Base-by-base conservation (phyloP, 2,888 invertebrate species). In the Gerris lacustris region DNA sequence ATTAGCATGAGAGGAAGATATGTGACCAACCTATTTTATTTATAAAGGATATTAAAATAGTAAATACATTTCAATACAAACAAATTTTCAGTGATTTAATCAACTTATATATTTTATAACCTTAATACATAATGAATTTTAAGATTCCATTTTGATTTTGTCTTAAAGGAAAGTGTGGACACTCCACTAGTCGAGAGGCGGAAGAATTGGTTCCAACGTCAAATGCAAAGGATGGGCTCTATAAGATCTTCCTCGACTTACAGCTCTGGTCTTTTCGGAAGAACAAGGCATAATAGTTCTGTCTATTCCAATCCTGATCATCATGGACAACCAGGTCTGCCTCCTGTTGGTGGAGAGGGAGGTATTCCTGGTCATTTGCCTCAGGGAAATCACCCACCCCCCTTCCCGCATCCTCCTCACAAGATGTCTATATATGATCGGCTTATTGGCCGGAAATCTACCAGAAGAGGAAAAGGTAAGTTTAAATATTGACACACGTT, bases 141-240 rank as follows among this genome's bases (percentile, higher is more conserved):
- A 55, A 55, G 15, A 11, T 55, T 55, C 9, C 15, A 15, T 11
- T 55, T 55, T 15, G 15, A 55, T 11, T 55, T 67, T 72, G 11
- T 67, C 71, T 78, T 82, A 44, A 80, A 92, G 92, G 92, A 93
- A 82, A 92, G 93, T 79, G 93, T 94, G 0, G 93, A 93, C 77
- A 93, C 93, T 0, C 93, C 93, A 7, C 84, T 93, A 78, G 92
- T 91, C 18, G 92, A 92, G 79, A 82, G 92, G 70, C 83, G 92
- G 62, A 93, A 92, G 80, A 92, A 91, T 80, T 93, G 93, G 93
- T 88, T 94, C 77, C 90, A 90, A 76, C 85, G 93, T 67, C 92
- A 92, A 79, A 88, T 93, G 75, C 91, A 91, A 11, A 83, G 92
- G 76, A 91, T 93, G 88, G 92, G 92, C 2, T 92, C 92, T 0